phyloP scores from a whole-genome alignment of 2,888 invertebrate species.

The Pharmacophagus antenor region DNA sequence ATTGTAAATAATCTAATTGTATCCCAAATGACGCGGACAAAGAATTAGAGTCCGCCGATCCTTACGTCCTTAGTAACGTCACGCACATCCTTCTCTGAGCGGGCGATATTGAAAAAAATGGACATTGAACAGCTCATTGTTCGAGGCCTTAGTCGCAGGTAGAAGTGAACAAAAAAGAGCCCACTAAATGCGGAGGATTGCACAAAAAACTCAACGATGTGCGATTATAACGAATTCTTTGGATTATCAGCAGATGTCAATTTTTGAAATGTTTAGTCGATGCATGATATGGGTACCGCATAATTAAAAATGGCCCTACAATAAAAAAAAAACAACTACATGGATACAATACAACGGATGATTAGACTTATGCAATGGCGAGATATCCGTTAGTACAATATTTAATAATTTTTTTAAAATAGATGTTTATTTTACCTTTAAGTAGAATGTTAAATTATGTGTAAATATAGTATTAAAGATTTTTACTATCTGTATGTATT shows the following conservation, averaged over 20 bases:
- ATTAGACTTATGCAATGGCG: slow-evolving; percentile 33
- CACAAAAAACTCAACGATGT: slow-evolving; percentile 63
- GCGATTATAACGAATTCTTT: slow-evolving; percentile 65
- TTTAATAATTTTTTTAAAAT: too few species aligned
- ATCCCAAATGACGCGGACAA: slow-evolving; percentile 63
- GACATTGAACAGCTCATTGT: slow-evolving; percentile 58
- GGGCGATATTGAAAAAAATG: slow-evolving; percentile 52
- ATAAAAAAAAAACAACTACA: slow-evolving; percentile 3
- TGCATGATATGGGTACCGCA: slow-evolving; percentile 57
- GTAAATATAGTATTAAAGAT: too few species aligned
- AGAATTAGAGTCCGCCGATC: slow-evolving; percentile 61
- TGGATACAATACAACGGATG: slow-evolving; percentile 20
- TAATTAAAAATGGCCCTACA: slow-evolving; percentile 29
- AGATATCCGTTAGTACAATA: too few species aligned
- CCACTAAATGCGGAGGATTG: slow-evolving; percentile 49
- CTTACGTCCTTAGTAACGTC: slow-evolving; percentile 74
- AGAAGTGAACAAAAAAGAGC: slow-evolving; percentile 56
- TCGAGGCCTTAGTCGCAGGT: slow-evolving; percentile 65
- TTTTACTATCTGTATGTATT: too few species aligned
- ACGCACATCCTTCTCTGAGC: slow-evolving; percentile 72
- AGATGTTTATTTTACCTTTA: too few species aligned
- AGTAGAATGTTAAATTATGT: too few species aligned
- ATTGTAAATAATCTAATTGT: slow-evolving; percentile 60
- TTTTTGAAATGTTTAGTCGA: slow-evolving; percentile 52
- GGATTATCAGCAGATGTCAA: slow-evolving; percentile 73